These are phyloP conservation scores for Emesis furor DNA, from an alignment of 2,888 invertebrate species.

Conservation along the genomic window DNA sequence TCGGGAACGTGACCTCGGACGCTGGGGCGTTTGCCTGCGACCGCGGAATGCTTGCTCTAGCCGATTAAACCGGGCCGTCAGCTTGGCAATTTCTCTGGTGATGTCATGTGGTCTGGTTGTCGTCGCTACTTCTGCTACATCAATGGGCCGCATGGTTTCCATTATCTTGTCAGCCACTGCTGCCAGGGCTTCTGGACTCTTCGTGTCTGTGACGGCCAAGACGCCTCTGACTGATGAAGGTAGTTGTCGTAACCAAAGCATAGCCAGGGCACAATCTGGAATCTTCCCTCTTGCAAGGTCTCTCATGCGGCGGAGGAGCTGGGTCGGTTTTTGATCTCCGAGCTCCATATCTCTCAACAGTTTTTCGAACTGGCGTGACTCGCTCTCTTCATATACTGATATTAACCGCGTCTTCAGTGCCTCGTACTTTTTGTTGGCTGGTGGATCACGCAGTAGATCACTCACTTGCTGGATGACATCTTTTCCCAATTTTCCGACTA, in stretches of 20 bases:
- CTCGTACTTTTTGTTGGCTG: no score
- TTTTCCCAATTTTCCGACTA: no score
- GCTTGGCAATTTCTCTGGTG: neutral
- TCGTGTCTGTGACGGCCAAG: neutral
- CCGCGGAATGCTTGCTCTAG: neutral
- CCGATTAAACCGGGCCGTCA: neutral
- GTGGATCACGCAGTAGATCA: no score
- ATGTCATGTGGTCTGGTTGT: neutral
- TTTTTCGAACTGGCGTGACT: no score
- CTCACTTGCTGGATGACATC: no score
- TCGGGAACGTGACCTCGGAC: neutral
- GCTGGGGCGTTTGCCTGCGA: neutral
- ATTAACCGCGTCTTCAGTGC: no score
- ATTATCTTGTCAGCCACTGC: neutral
- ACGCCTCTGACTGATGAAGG: neutral
- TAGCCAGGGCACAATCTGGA: neutral
- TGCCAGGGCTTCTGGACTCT: neutral
- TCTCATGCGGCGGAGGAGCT: neutral
- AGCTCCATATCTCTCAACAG: no score
- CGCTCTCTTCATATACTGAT: no score
- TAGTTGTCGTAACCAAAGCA: neutral
- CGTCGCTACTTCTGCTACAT: neutral
- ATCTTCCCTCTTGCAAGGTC: neutral
- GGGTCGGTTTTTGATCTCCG: neutral
- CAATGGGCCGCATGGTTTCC: neutral